Base-by-base conservation (phyloP, 2,888 invertebrate species). In the Dryocosmus kuriphilus region DNA sequence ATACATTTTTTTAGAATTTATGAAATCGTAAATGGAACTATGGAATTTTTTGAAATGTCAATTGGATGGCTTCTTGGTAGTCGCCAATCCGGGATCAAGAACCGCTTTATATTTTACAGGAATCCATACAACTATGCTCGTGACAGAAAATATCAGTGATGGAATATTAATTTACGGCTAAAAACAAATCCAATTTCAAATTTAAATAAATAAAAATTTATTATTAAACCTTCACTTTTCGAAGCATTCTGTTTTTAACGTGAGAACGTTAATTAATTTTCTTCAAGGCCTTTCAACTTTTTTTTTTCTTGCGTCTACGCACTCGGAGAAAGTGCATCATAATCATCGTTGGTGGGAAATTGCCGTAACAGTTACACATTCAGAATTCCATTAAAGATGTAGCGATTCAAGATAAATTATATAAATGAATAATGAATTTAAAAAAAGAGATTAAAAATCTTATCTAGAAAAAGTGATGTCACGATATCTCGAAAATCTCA, bases 291-390 rank as follows among this genome's bases (percentile, higher is more conserved):
- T 41, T 65, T 67, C 24, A 24, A 27, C 14, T 67, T 38, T 35
- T 71, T 67, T 38, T 35, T 71, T 71, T 71, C 27, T 71, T 19
- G 8, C n/a, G n/a, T 46, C 27, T 71, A 71, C 46, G 46, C 46
- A 71, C 46, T 71, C 46, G 30, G 67, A 51, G 46, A 71, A 71
- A 71, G 67, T 71, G 16, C 11, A 24, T 9, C 35, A 65, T 65
- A 71, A 30, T 35, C 24, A 38, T 65, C 67, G 67, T 71, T 51
- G 51, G 67, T 71, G 67, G 46, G 67, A 71, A 71, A 46, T 51
- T 51, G 51, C n/a, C 19, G 27, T 71, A 71, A 46, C 46, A 71
- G 30, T 19, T 71, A 46, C 67, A 65, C 65, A 65, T n/a, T 14
- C 35, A 41, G 65, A 38, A 41, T 19, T 65, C 7, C 22, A 63